These are phyloP conservation scores for Pterostichus madidus DNA, from an alignment of 2,888 invertebrate species.

Conservation along the genomic window DNA sequence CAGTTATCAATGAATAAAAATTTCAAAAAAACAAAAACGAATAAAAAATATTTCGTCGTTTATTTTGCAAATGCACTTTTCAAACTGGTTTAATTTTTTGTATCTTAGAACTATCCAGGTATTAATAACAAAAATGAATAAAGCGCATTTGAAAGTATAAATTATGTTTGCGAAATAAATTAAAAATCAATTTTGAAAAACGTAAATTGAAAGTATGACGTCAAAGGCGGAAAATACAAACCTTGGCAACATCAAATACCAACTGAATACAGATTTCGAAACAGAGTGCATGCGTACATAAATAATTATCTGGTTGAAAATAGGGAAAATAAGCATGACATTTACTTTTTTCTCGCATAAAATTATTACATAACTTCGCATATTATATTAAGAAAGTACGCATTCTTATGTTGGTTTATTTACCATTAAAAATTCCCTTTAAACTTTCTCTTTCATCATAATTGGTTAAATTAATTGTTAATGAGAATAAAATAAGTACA, in stretches of 20 bases:
- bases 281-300: background rate
- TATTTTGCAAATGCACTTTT: background rate
- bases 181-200: constrained; percentile 30
- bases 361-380: background rate
- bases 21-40: background rate
- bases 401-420: background rate
- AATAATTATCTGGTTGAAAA: background rate
- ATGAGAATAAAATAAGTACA: background rate
- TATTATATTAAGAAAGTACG: background rate
- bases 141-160: too few species aligned
- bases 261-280: background rate
- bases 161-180: background rate
- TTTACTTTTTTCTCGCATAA: background rate
- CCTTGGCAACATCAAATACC: background rate
- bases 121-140: too few species aligned
- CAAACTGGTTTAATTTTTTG: too few species aligned
- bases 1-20: background rate
- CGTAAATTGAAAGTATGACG: background rate
- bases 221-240: constrained; percentile 13
- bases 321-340: background rate
- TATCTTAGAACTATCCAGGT: too few species aligned
- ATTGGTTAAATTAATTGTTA: background rate
- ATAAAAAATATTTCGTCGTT: background rate
- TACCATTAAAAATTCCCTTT: background rate
- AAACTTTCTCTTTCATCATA: constrained; percentile 21